Percentiles rank a stretch among this genome's conserved stretches.
Evolutionary conservation across 2,888 invertebrate genomes (phyloP).

Genomic region (Ochropleura leucogaster): DNA sequence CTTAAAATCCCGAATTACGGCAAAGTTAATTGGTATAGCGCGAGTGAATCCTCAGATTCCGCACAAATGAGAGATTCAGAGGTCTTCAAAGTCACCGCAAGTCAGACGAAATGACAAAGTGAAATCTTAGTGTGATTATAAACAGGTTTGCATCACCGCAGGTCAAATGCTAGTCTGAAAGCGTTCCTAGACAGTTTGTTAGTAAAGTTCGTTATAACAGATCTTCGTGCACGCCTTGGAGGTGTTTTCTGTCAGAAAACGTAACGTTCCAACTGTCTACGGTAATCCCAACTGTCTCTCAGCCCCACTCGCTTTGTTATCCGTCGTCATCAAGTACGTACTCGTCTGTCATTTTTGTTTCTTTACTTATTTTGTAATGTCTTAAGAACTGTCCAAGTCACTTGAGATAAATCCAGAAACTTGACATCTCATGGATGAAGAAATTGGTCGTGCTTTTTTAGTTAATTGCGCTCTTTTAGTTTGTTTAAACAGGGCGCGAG

Average conservation of each 20-base stretch:
- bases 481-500: slow-evolving; percentile 32
- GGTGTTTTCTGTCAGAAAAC: slow-evolving; percentile 35
- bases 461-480: slow-evolving; percentile 36
- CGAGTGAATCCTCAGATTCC: slow-evolving; percentile 67
- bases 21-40: slow-evolving; percentile 62
- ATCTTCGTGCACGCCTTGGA: slow-evolving; percentile 11
- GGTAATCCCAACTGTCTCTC: slow-evolving; percentile 48
- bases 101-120: slow-evolving; percentile 69
- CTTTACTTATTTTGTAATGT: slow-evolving; percentile 43
- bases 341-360: slow-evolving; percentile 46
- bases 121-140: slow-evolving; percentile 69
- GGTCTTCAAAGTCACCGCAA: slow-evolving; percentile 70
- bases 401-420: slow-evolving; percentile 42
- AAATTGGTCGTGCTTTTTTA: slow-evolving; percentile 39
- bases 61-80: slow-evolving; percentile 67
- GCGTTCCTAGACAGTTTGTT: slow-evolving; percentile 43
- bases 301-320: slow-evolving; percentile 52
- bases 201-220: slow-evolving; percentile 26
- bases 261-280: slow-evolving; percentile 51
- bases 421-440: slow-evolving; percentile 30
- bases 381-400: slow-evolving; percentile 24
- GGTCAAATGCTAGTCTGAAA: slow-evolving; percentile 17
- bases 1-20: slow-evolving; percentile 40
- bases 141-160: slow-evolving; percentile 54
- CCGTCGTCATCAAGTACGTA: slow-evolving; percentile 33